These are phyloP conservation scores for Chrysogorgia sp. DNA, from an alignment of 92 coral and sea anemone species.

Conservation along the genomic window DNA sequence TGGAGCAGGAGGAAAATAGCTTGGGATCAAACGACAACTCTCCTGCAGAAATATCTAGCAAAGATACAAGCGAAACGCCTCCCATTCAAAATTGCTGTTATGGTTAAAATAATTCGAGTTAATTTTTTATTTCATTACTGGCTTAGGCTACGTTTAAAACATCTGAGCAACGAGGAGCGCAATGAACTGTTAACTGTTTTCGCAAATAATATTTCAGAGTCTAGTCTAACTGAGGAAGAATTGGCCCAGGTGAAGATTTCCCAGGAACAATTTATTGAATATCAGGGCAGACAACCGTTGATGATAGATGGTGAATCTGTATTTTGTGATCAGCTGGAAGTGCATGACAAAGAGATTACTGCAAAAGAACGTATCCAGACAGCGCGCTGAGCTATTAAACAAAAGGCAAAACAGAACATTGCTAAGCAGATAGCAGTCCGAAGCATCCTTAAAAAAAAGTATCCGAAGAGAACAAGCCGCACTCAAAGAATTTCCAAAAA, in stretches of 20 bases:
- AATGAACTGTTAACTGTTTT: too few relatives aligned
- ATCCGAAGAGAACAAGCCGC: slow-evolving; percentile 28
- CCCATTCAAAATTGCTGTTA: not conserved
- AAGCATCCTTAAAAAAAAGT: slow-evolving; percentile 43
- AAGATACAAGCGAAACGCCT: slow-evolving; percentile 6
- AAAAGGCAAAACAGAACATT: slow-evolving; percentile 10
- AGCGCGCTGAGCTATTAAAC: slow-evolving; percentile 13
- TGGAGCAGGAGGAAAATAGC: slow-evolving; percentile 7
- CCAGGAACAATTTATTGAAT: too few relatives aligned
- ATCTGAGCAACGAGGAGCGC: too few relatives aligned
- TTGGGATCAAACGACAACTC: not conserved
- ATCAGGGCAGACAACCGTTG: too few relatives aligned
- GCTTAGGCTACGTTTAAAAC: too few relatives aligned
- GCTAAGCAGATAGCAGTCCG: slow-evolving; percentile 13
- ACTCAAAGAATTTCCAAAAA: slow-evolving; percentile 34
- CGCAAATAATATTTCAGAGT: too few relatives aligned
- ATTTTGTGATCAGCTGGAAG: slow-evolving; percentile 35
- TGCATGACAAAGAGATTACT: slow-evolving; percentile 10
- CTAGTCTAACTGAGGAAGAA: too few relatives aligned
- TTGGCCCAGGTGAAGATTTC: too few relatives aligned
- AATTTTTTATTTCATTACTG: too few relatives aligned
- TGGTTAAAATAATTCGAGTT: too few relatives aligned
- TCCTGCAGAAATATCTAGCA: not conserved
- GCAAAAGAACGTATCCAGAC: too few relatives aligned
- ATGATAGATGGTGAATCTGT: slow-evolving; percentile 24